A percentile compares a stretch with the other conserved stretches of the same genome.
Evolutionary conservation across 2,113 vertebrate genomes (phyloP).

Genomic region (Anser brachyrhynchus): DNA sequence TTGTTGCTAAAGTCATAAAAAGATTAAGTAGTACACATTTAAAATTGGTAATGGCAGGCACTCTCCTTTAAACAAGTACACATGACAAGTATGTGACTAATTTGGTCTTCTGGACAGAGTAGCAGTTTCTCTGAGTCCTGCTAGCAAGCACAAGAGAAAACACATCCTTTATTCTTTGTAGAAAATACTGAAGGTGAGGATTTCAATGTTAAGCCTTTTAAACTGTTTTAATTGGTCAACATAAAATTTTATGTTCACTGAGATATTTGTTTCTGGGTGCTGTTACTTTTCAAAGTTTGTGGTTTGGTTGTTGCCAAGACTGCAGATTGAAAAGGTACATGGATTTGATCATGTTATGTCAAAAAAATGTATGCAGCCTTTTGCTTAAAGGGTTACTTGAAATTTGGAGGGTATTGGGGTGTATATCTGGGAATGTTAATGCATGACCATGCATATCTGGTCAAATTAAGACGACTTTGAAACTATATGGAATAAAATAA

Average conservation of each 20-base stretch:
- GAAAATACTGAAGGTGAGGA: not conserved
- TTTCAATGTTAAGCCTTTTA: not conserved
- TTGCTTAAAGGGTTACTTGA: not conserved
- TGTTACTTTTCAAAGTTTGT: not conserved
- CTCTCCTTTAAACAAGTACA: not conserved
- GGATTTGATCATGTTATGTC: not conserved
- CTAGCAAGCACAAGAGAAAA: not conserved
- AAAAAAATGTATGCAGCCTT: rapidly evolving
- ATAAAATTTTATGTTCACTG: not conserved
- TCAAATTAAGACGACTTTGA: not conserved
- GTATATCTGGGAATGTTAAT: not conserved
- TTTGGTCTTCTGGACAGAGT: not conserved
- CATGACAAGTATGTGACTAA: not conserved
- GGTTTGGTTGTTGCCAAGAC: not conserved
- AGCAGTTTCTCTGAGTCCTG: not conserved
- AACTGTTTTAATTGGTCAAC: not conserved
- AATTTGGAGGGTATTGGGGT: not conserved
- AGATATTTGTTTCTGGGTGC: not conserved
- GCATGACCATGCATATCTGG: not conserved
- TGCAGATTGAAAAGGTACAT: not conserved
- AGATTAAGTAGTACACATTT: not conserved
- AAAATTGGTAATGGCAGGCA: not conserved
- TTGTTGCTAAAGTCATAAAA: not conserved
- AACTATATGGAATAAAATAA: not conserved
- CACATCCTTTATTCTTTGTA: not conserved